Conservation (phyloP, 37 sponge, comb jelly and placozoan genomes). For the Corticium candelabrum region DNA sequence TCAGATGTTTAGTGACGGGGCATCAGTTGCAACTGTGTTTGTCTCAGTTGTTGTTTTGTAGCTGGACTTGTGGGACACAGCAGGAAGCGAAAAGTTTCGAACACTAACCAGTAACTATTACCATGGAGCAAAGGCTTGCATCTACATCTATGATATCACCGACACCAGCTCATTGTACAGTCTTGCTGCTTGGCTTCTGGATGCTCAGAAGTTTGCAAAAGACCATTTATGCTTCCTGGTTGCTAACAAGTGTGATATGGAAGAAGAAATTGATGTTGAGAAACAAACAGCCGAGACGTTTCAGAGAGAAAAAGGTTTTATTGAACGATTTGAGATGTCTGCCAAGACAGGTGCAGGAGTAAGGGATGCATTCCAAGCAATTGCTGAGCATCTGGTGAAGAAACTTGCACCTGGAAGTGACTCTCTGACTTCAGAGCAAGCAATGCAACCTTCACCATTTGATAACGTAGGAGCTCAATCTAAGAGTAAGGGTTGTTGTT, state of each 20-base stretch:
- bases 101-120: not conserved
- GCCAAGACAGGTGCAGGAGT: not conserved
- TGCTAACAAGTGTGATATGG: not conserved
- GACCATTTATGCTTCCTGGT: not conserved
- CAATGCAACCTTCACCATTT: too few species aligned
- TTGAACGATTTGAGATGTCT: not conserved
- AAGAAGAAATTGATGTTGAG: not conserved
- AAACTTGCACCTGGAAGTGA: not conserved
- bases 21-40: too few species aligned
- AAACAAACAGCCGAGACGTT: not conserved
- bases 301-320: not conserved
- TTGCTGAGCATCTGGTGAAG: not conserved
- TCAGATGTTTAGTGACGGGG: too few species aligned
- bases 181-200: not conserved
- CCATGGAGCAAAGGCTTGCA: not conserved
- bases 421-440: too few species aligned
- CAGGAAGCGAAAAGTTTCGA: conserved; percentile 1
- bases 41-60: too few species aligned
- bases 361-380: not conserved
- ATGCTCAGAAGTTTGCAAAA: not conserved
- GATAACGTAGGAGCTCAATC: too few species aligned
- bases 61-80: not conserved
- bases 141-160: not conserved
- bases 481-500: too few species aligned
- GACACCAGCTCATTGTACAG: not conserved